Percentiles rank a stretch among this genome's conserved stretches.
Evolutionary conservation across 1,140 invertebrate genomes (phyloP).

Genomic region (Ceratina australensis): DNA sequence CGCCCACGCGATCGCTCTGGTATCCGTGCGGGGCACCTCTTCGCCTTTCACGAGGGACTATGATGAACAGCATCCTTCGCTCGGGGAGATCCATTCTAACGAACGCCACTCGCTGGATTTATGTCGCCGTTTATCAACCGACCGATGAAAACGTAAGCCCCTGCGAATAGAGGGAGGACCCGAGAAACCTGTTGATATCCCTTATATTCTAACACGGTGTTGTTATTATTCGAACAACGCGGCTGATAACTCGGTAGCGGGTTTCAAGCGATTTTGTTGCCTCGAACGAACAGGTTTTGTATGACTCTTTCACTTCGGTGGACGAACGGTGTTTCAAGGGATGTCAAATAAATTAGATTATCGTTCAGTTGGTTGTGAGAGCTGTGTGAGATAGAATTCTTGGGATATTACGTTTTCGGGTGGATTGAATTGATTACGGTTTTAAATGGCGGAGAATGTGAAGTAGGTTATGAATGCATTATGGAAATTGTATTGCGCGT

Average conservation of each 20-base stretch:
- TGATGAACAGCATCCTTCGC: conserved; percentile 62
- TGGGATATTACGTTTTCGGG: neutral
- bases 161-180: conserved; percentile 23
- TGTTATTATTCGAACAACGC: conserved; percentile 41
- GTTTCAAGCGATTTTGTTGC: conserved; percentile 23
- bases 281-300: neutral
- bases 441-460: neutral
- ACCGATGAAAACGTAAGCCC: conserved; percentile 60
- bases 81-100: conserved; percentile 58
- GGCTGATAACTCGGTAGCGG: conserved; percentile 34
- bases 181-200: conserved; percentile 12
- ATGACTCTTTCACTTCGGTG: neutral
- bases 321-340: neutral
- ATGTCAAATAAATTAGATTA: too few species aligned
- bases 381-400: neutral
- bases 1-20: conserved; percentile 71
- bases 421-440: neutral
- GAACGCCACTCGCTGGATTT: conserved; percentile 61
- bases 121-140: conserved; percentile 64
- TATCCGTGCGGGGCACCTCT: conserved; percentile 66
- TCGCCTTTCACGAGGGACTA: conserved; percentile 45
- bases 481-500: neutral
- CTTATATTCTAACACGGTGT: conserved; percentile 4
- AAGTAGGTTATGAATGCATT: neutral
- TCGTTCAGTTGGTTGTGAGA: neutral